These are phyloP conservation scores for Saccostrea echinata DNA, from an alignment of 1,140 invertebrate species.

Conservation along the genomic window DNA sequence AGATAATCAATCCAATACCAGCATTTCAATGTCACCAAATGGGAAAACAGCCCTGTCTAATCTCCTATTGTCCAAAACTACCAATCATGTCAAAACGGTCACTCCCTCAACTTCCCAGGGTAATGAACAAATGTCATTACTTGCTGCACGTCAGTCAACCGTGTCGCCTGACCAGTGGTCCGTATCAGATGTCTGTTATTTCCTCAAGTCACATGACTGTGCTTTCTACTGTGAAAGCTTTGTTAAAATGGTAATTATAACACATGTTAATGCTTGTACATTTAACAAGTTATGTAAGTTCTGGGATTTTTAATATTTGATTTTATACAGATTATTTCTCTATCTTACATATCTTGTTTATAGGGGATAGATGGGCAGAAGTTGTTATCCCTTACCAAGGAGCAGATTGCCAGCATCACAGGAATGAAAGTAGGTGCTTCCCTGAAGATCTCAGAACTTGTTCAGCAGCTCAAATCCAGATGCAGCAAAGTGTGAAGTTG, in stretches of 20 bases:
- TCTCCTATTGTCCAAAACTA: constrained; percentile 52
- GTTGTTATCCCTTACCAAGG: constrained; percentile 90
- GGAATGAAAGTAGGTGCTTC: constrained; percentile 97
- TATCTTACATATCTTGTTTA: constrained; percentile 53
- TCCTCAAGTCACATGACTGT: constrained; percentile 93
- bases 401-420: constrained; percentile 92
- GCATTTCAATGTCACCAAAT: constrained; percentile 36
- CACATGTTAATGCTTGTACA: neutral
- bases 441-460: constrained; percentile 94
- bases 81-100: constrained; percentile 23
- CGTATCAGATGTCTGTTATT: constrained; percentile 91
- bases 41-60: constrained; percentile 56
- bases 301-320: neutral
- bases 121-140: constrained; percentile 46
- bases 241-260: constrained; percentile 84
- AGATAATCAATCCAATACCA: constrained; percentile 21
- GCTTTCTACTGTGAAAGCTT: constrained; percentile 93
- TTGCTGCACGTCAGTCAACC: constrained; percentile 50
- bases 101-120: neutral
- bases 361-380: constrained; percentile 90
- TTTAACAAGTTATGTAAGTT: neutral
- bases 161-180: constrained; percentile 87
- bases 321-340: neutral
- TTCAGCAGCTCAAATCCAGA: constrained; percentile 79
- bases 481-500: neutral